Evolutionary conservation across 2,888 invertebrate species (phyloP), one percentile per base, ranked within the genome.

Genomic region (Graphium colonna): DNA sequence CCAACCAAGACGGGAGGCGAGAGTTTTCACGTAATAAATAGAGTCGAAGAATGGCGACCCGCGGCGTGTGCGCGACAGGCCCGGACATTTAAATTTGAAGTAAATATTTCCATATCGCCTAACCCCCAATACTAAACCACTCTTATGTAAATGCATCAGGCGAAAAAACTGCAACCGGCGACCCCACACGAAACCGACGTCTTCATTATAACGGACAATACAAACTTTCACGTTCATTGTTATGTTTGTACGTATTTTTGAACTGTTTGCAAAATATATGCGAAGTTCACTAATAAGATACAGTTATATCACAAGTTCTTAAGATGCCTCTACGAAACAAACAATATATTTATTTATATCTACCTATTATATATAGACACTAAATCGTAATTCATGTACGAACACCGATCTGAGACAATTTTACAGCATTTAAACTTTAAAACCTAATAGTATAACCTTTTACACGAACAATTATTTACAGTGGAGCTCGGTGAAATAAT

Each of bases 81-180:
- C 64, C 63, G 58, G 65, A 69, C 73, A 80, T 82, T 83, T 68
- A 73, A 81, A 82, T 79, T 80, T 78, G 66, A 79, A 81, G 75
- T 74, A 86, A 85, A 87, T 87, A 88, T 88, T 89, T 89, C 87
- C 88, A 89, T 89, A 89, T 88, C 88, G 82, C 79, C 81, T 82
- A 82, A 84, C 83, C 84, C 84, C 84, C 77, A 82, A 85, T 78
- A 73, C 70, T 62, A 67, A 67, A 68, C 73, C 73, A 77, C 77
- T 87, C 76, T 79, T 78, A 89, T 87, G 86, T 85, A 82, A 88
- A 89, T 87, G 67, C 65, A 65, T 64, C 62, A 63, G 64, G 67
- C 77, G 82, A 80, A 75, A 79, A 75, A 82, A 81, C 77, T 79
- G 79, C 86, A 81, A 76, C 81, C 81, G 82, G 73, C 73, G 82